Percentiles rank a stretch among this genome's conserved stretches.
phyloP scores from a whole-genome alignment of 2,888 invertebrate species.

The Hesperia comma region DNA sequence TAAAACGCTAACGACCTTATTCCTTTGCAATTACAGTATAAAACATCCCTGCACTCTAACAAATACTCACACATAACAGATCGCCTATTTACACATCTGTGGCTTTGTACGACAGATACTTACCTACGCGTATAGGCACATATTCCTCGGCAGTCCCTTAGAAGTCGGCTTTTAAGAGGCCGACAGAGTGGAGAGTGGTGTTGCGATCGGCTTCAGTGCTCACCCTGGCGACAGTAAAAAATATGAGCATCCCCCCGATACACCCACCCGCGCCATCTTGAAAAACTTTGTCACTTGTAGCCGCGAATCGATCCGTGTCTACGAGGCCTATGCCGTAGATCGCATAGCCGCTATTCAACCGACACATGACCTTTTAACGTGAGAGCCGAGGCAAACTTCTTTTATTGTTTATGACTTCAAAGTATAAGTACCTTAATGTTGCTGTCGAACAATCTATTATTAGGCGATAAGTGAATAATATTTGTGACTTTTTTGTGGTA shows the following conservation, averaged over 20 bases:
- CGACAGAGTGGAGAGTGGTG: constrained; percentile 82
- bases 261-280: constrained; percentile 75
- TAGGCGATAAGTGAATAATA: no score
- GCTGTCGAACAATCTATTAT: no score
- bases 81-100: constrained; percentile 52
- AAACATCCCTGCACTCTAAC: constrained; percentile 26
- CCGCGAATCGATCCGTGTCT: constrained; percentile 82
- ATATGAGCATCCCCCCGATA: constrained; percentile 78
- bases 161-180: constrained; percentile 77
- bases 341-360: constrained; percentile 37
- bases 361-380: constrained; percentile 18
- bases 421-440: no score
- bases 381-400: background rate
- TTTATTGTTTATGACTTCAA: background rate
- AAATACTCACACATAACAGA: constrained; percentile 46
- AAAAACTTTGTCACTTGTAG: constrained; percentile 82
- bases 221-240: constrained; percentile 83
- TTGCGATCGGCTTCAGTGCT: constrained; percentile 82
- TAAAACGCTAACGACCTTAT: background rate
- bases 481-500: no score
- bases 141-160: constrained; percentile 70
- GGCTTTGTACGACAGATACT: constrained; percentile 58
- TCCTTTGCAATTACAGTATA: constrained; percentile 11
- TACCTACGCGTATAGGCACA: constrained; percentile 64
- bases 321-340: constrained; percentile 63